Conservation (phyloP, 1,140 invertebrate species). For the Atta cephalotes region DNA sequence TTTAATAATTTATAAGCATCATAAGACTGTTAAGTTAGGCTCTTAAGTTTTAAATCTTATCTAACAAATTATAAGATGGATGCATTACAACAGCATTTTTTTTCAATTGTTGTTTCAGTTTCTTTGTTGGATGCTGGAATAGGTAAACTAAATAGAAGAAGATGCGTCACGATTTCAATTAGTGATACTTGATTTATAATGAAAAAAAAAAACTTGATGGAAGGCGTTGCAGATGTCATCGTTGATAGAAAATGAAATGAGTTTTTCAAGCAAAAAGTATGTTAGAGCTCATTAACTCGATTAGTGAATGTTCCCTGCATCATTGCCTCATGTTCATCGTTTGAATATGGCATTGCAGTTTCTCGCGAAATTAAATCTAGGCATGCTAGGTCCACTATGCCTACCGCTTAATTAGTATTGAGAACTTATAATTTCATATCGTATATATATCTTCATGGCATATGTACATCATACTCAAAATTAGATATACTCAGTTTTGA, state of each 20-base stretch:
- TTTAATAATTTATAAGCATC: background rate
- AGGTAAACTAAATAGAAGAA: background rate
- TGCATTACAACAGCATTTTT: background rate
- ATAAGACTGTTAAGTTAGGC: background rate
- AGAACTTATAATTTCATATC: conserved; percentile 28
- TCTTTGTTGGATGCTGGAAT: background rate
- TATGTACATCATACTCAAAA: background rate
- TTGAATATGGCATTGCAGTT: background rate
- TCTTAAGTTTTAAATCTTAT: background rate
- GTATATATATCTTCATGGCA: background rate
- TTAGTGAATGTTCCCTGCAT: conserved; percentile 33
- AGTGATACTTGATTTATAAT: background rate
- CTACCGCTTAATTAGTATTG: conserved; percentile 53
- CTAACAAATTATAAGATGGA: background rate
- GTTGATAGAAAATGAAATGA: conserved; percentile 45
- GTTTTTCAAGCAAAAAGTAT: conserved; percentile 17
- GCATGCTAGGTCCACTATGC: background rate
- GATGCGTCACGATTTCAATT: conserved; percentile 16
- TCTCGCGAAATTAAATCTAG: conserved; percentile 54
- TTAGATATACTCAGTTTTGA: background rate
- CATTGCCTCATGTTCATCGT: background rate
- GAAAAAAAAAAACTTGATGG: background rate
- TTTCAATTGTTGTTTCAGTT: background rate
- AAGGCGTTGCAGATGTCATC: background rate
- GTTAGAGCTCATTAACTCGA: conserved; percentile 56